Percentiles rank a stretch among this genome's conserved stretches.
Evolutionary conservation across 2,888 invertebrate genomes (phyloP).

Genomic region (Octodonta nipae): DNA sequence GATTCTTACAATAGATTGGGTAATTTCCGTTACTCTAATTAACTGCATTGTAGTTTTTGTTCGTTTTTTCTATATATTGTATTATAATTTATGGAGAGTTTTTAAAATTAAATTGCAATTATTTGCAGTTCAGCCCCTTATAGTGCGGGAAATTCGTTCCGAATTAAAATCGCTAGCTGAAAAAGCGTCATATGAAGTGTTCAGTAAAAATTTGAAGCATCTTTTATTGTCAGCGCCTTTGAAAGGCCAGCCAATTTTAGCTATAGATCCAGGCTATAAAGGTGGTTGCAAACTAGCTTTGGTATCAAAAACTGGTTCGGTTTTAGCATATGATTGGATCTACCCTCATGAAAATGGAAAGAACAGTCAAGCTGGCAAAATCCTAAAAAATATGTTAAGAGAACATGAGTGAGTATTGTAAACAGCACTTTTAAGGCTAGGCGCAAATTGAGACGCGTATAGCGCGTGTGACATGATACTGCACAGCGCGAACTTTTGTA

Average conservation of each 20-base stretch:
- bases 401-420: conserved; percentile 40
- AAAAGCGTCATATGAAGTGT: conserved; percentile 71
- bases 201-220: conserved; percentile 72
- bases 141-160: conserved; percentile 55
- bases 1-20: conserved; percentile 47
- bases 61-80: conserved; percentile 1
- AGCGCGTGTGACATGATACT: too few relatives aligned
- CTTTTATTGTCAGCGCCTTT: conserved; percentile 69
- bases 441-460: too few relatives aligned
- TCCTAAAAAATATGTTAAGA: conserved; percentile 42
- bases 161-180: conserved; percentile 65
- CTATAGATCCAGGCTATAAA: conserved; percentile 79
- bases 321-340: conserved; percentile 55
- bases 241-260: conserved; percentile 64
- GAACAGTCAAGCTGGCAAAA: conserved; percentile 28
- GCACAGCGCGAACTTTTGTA: too few relatives aligned
- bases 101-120: conserved; percentile 5
- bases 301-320: conserved; percentile 56
- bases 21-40: conserved; percentile 19
- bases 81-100: too few relatives aligned
- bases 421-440: too few relatives aligned
- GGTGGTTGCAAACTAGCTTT: conserved; percentile 84
- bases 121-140: conserved; percentile 48
- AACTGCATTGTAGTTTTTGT: neutral
- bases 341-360: conserved; percentile 46